phyloP scores from a whole-genome alignment of 37 sponge, comb jelly and placozoan genomes.

The Corticium candelabrum region DNA sequence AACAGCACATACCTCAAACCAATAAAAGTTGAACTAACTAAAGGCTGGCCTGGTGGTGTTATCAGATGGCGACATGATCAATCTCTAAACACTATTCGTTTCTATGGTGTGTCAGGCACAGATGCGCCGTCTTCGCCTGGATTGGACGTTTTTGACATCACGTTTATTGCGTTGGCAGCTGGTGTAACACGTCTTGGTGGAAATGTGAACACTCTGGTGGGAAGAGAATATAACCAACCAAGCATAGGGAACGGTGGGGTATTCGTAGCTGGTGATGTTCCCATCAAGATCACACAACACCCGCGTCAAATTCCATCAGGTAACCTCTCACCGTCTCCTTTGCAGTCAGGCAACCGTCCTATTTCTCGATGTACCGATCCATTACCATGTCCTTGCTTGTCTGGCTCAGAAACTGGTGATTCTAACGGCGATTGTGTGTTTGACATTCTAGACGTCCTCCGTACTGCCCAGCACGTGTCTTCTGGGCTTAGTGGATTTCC shows the following conservation, averaged over 20 bases:
- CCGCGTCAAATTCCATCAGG: not conserved
- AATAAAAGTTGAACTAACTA: not conserved
- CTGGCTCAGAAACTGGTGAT: constrained; percentile 43
- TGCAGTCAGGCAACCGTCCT: not conserved
- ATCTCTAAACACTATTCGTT: not conserved
- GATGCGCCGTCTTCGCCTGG: not conserved
- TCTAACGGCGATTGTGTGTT: constrained; percentile 56
- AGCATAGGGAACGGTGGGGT: not conserved
- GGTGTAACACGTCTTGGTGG: not conserved
- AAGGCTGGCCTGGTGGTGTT: constrained; percentile 7
- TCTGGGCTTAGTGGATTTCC: not conserved
- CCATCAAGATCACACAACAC: not conserved
- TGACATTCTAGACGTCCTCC: constrained; percentile 34
- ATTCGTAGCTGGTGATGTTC: not conserved
- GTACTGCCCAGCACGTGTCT: not conserved
- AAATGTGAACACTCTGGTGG: not conserved
- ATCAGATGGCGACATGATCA: not conserved
- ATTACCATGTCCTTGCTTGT: not conserved
- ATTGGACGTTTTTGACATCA: not conserved
- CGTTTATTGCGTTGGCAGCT: not conserved
- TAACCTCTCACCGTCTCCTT: not conserved
- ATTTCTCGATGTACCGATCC: not conserved
- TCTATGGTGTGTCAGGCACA: not conserved
- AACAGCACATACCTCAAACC: not conserved
- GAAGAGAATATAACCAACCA: not conserved